Base-by-base conservation (phyloP, 2,797 vertebrate genomes). In the Crenichthys baileyi region DNA sequence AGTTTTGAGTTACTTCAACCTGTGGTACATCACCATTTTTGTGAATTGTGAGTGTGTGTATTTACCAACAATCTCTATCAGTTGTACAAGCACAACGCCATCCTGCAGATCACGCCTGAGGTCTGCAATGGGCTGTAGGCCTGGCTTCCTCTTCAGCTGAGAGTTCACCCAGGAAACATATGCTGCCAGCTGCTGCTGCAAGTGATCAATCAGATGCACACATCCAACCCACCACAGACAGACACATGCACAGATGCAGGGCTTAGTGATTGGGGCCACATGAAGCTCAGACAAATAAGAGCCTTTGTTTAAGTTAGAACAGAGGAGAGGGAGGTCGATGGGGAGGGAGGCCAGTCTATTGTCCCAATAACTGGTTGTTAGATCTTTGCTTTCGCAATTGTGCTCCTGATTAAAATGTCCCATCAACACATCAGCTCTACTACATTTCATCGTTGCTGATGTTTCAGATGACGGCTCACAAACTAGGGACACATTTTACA, bases 161-260 rank as follows among this genome's bases (percentile, higher is more conserved):
- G 96, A 95, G 44, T 99, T 99, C 93, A 99, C 97, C 98, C 98
- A 99, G 92, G 97, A 97, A 86, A 99, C 96, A 1, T 99, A 99
- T 0, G 97, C 96, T 87, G 97, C 97, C 77, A 99, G 93, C 76
- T 99, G 98, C 88, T 99, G 98, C 98, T 99, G 95, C 83, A 91
- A 93, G 72, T 91, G 77, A 71, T 74, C 55, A 81, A 73, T 70
- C 81, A 85, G 44, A 81, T 15, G 67, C 72, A 72, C 29, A 65
- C 39, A 86, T 72, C 41, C 70, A 78, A 68, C 51, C 79, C 68
- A 84, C 29, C 67, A 77, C 51, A 85, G 24, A 85, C 50, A 72
- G 1, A 82, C 82, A 77, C 56, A 81, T 0, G 63, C 48, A 85
- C 39, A 58, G 20, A 79, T 46, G 72, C 78, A 77, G 31, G 73